These are phyloP conservation scores for Meriones psammophilus DNA, from an alignment of 2,797 vertebrate genomes.

Conservation along the genomic window DNA sequence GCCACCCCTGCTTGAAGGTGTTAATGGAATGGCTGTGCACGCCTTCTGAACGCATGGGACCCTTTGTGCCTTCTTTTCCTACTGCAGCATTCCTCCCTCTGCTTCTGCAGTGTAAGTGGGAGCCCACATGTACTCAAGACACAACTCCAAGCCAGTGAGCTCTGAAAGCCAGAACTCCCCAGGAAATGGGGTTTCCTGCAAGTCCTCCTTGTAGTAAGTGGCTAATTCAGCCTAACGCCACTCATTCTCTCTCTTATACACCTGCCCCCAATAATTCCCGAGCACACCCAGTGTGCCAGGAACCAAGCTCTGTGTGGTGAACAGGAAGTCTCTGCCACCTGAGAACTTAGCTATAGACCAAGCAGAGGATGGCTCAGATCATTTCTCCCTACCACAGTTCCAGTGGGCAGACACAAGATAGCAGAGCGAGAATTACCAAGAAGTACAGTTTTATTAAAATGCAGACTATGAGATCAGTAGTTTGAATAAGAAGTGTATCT, in stretches of 20 bases:
- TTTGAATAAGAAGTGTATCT: background rate
- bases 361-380: background rate
- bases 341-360: background rate
- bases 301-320: background rate
- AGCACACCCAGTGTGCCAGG: background rate
- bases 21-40: conserved; percentile 22
- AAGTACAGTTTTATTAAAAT: background rate
- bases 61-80: background rate
- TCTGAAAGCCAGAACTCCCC: background rate
- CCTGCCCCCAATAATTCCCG: background rate
- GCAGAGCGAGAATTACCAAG: background rate
- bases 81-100: background rate
- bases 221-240: background rate
- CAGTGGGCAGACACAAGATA: background rate
- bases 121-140: background rate
- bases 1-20: background rate
- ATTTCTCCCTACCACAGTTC: background rate
- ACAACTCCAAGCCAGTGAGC: background rate
- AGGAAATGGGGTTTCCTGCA: background rate
- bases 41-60: background rate
- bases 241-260: background rate
- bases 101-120: background rate
- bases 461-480: background rate
- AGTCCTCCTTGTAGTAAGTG: background rate
- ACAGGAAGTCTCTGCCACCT: background rate